These are phyloP conservation scores for Cydia fagiglandana DNA, from an alignment of 1,140 invertebrate species.

Conservation along the genomic window DNA sequence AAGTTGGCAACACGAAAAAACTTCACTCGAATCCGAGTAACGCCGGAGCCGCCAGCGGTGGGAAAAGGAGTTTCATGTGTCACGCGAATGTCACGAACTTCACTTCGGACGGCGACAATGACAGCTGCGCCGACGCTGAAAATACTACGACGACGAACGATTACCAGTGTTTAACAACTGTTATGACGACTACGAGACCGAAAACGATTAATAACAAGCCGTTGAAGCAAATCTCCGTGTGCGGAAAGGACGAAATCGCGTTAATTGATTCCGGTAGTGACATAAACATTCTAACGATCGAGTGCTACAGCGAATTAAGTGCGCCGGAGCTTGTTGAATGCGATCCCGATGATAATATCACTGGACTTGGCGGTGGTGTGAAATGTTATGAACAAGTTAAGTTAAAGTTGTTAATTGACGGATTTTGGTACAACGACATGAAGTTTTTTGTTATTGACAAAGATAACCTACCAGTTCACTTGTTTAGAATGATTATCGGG, in stretches of 20 bases:
- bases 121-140: no score
- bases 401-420: conserved; percentile 7
- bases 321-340: not conserved
- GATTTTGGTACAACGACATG: not conserved
- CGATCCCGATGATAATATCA: not conserved
- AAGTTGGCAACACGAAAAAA: no score
- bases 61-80: no score
- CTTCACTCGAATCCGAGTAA: no score
- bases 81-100: no score
- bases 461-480: conserved; percentile 8
- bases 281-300: conserved; percentile 2
- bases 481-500: conserved; percentile 23
- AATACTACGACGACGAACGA: no score
- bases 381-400: not conserved
- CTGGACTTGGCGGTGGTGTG: not conserved
- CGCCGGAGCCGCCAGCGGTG: no score
- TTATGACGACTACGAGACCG: not conserved
- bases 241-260: not conserved
- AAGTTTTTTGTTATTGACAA: conserved; percentile 16
- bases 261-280: conserved; percentile 27
- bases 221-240: not conserved
- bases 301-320: not conserved
- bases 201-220: not conserved
- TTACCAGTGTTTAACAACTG: not conserved
- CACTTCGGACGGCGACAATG: no score